Evolutionary conservation across 1,140 invertebrate species (phyloP).

Genomic region (Magallana ariakensis): DNA sequence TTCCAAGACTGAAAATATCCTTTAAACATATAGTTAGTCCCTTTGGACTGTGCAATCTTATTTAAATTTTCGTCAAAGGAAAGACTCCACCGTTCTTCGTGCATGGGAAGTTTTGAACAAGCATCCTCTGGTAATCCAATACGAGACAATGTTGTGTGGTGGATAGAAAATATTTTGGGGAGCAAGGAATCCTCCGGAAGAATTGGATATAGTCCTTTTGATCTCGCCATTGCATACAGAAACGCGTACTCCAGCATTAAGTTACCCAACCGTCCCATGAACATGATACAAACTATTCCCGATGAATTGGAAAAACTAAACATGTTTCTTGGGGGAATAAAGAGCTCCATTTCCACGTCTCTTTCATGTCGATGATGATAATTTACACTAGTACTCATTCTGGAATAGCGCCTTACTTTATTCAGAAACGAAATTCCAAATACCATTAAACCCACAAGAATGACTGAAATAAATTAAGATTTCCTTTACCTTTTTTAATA

Average conservation of each 20-base stretch:
- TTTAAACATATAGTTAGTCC: not conserved
- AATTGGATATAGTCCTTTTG: not conserved
- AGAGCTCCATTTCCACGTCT: no score
- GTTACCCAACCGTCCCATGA: conserved; percentile 2
- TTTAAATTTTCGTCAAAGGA: conserved; percentile 3
- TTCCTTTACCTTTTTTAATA: no score
- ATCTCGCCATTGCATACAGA: not conserved
- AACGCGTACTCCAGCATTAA: not conserved
- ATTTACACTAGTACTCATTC: no score
- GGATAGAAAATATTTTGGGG: not conserved
- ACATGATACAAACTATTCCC: not conserved
- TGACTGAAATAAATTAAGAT: no score
- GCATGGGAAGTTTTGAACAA: not conserved
- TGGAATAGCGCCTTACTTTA: no score
- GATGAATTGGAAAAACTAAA: not conserved
- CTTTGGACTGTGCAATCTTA: not conserved
- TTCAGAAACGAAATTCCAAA: no score
- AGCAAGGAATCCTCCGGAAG: not conserved
- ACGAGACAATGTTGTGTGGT: not conserved
- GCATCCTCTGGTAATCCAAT: not conserved
- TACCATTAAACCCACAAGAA: no score
- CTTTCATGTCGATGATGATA: no score
- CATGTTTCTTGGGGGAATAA: not conserved
- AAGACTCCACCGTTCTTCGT: not conserved
- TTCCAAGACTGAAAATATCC: conserved; percentile 58